A percentile compares a stretch with the other conserved stretches of the same genome.
Conservation (phyloP, 2,797 vertebrate genomes). For the Todus mexicanus region DNA sequence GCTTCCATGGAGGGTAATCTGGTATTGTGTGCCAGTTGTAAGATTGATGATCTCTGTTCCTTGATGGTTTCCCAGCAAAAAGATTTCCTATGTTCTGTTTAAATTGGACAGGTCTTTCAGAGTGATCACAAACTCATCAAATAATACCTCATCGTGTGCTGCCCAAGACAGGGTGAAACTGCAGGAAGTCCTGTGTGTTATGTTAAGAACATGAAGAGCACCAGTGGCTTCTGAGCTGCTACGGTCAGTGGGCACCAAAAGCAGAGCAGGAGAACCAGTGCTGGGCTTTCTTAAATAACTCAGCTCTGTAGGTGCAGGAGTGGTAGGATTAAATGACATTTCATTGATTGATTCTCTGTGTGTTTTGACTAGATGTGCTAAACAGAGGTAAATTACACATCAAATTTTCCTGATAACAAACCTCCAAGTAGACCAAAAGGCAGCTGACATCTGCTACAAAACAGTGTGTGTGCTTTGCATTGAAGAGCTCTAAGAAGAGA, state of each 20-base stretch:
- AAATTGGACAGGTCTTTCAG: slow-evolving; percentile 53
- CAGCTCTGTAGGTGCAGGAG: not conserved
- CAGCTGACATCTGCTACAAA: not conserved
- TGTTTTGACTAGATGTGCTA: not conserved
- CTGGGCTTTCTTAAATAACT: not conserved
- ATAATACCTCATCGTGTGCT: slow-evolving; percentile 67
- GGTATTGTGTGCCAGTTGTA: slow-evolving; percentile 68
- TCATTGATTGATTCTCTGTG: not conserved
- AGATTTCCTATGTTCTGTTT: slow-evolving; percentile 23
- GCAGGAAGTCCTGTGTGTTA: not conserved
- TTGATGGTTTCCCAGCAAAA: slow-evolving; percentile 63
- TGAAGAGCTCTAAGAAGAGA: not conserved
- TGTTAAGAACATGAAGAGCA: not conserved
- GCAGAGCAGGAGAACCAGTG: not conserved
- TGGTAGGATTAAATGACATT: not conserved
- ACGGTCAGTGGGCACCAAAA: not conserved
- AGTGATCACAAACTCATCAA: slow-evolving; percentile 75
- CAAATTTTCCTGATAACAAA: not conserved
- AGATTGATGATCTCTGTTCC: slow-evolving; percentile 71
- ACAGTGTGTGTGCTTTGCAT: not conserved
- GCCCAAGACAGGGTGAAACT: slow-evolving; percentile 60
- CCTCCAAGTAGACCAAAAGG: not conserved
- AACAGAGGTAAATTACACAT: not conserved
- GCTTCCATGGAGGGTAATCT: slow-evolving; percentile 71
- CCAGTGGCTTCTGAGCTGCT: not conserved